These are phyloP conservation scores for Ia io DNA, from an alignment of 2,113 vertebrate species.

Conservation along the genomic window DNA sequence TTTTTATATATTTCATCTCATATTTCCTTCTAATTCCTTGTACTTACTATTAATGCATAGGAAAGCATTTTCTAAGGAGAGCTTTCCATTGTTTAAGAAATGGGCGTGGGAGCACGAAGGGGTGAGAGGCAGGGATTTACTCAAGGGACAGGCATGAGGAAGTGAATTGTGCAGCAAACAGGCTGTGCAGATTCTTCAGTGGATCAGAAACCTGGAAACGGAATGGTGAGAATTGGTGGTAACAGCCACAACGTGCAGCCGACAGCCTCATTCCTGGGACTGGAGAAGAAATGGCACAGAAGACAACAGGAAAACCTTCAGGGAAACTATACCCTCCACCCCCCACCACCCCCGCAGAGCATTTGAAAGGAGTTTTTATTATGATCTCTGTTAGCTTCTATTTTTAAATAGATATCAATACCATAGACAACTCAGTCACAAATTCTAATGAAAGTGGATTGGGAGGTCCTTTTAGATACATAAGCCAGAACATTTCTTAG, in stretches of 20 bases:
- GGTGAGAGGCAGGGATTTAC: not conserved
- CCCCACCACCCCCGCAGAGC: too few relatives aligned
- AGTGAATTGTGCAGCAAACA: accelerated
- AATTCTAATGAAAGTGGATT: not conserved
- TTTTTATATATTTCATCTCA: not conserved
- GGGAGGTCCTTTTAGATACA: not conserved
- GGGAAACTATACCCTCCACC: not conserved
- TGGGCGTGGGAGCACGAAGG: too few relatives aligned
- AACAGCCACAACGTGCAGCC: not conserved
- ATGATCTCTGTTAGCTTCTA: not conserved
- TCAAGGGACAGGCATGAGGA: not conserved
- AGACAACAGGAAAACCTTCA: not conserved
- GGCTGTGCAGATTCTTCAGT: not conserved
- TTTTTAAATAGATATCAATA: not conserved
- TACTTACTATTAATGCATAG: not conserved
- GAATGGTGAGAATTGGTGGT: not conserved
- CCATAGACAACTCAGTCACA: not conserved
- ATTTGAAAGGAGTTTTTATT: not conserved
- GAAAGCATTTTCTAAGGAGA: not conserved
- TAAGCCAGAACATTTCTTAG: not conserved
- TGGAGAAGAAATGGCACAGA: not conserved
- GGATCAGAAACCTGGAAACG: not conserved
- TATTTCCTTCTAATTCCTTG: not conserved
- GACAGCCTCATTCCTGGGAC: not conserved
- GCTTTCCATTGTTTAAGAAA: not conserved